Conservation (phyloP, 1,140 invertebrate genomes). For the Pseudomyrmex concolor region DNA sequence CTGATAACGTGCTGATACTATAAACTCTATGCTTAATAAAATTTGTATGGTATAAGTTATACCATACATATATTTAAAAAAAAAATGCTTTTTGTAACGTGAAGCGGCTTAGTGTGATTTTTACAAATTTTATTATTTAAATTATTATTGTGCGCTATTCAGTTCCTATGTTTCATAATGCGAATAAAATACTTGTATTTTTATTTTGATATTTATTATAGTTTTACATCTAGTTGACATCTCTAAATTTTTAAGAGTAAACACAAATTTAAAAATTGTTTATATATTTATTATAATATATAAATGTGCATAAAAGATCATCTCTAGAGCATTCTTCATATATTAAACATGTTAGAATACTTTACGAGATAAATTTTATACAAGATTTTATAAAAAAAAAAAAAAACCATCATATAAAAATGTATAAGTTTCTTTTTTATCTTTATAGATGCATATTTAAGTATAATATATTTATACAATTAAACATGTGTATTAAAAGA, state of each 20-base stretch:
- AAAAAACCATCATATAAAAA: conserved; percentile 43
- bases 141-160: conserved; percentile 43
- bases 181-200: conserved; percentile 30
- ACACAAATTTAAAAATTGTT: too few species aligned
- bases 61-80: conserved; percentile 45
- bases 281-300: too few species aligned
- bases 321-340: too few species aligned
- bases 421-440: conserved; percentile 34
- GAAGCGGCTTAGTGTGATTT: conserved; percentile 49
- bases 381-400: conserved; percentile 56
- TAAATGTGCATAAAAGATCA: too few species aligned
- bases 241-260: too few species aligned
- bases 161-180: conserved; percentile 63
- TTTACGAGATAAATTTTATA: conserved; percentile 42
- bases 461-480: conserved; percentile 39
- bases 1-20: conserved; percentile 56
- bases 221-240: too few species aligned
- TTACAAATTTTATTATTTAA: conserved; percentile 59
- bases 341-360: conserved; percentile 1
- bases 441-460: conserved; percentile 1
- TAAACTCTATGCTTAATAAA: conserved; percentile 64
- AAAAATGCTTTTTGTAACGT: conserved; percentile 55
- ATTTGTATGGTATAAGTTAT: conserved; percentile 63
- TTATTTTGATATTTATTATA: conserved; percentile 28
- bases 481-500: background rate